Base-by-base conservation (phyloP, 2,797 vertebrate species). In the Phyllotis vaccarum region DNA sequence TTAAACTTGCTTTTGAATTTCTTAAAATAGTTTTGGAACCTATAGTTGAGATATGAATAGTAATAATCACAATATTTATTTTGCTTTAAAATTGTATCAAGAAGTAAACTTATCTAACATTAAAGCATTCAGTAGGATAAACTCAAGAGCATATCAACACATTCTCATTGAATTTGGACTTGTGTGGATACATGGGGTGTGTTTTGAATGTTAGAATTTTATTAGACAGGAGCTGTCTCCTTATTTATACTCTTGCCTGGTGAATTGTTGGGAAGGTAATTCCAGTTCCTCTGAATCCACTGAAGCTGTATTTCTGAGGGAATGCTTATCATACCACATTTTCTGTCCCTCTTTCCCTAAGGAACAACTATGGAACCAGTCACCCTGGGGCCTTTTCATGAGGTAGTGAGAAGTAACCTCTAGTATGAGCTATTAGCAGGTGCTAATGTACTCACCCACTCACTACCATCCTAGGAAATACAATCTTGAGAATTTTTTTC, bases 301-400 rank as follows among this genome's bases (percentile, higher is more conserved):
- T 6, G 43, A 95, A 80, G 72, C 79, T 81, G 74, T 54, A 64
- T 79, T 93, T 95, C 92, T 90, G 89, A 95, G 97, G 86, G 95
- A 95, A 95, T 37, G 60, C 92, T 95, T 89, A 40, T 43, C 43
- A 66, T 43, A 72, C 14, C 97, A 76, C 0, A 3, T 94, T 96
- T 96, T 93, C 76, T 72, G 74, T 88, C 68, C 74, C 64, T 94
- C 75, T 94, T 92, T 83, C 89, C 43, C 91, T 94, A 87, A 95
- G 90, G 82, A 90, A 83, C 4, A 3, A 74, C 64, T 91, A 75
- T 96, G 95, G 74, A 95, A 78, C 7, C 2, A 1, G 66, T 81
- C 21, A 79, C 89, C 86, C 64, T 75, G 66, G 75, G 70, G 40
- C 89, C 78, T 95, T 60, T 54, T 66, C 37, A 22, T 82, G 94